These are phyloP conservation scores for Dendronephthya gigantea DNA, from an alignment of 64 coral and sea anemone genomes.

Conservation along the genomic window DNA sequence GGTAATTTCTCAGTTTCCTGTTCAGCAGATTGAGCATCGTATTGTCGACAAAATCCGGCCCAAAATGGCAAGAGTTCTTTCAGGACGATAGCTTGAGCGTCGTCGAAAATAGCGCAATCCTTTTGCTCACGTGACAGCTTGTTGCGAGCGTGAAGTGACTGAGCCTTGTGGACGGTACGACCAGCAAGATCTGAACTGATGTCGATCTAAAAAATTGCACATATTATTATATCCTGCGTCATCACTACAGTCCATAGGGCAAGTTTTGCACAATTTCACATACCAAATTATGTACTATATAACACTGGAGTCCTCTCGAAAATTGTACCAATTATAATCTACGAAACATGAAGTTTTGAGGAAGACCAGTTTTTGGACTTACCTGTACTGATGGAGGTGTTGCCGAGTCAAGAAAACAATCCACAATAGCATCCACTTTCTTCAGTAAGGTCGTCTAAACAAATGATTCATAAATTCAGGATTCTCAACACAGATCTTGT, in stretches of 20 bases:
- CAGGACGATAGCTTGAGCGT: constrained; percentile 72
- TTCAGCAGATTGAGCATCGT: constrained; percentile 41
- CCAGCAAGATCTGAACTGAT: constrained; percentile 82
- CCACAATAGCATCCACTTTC: constrained; percentile 93
- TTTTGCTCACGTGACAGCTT: constrained; percentile 64
- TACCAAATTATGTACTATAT: too few species aligned
- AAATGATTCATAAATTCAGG: neutral
- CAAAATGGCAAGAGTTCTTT: constrained; percentile 93
- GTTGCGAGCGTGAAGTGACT: constrained; percentile 41
- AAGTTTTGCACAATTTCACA: too few species aligned
- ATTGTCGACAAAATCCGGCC: constrained; percentile 82
- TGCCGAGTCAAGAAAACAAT: constrained; percentile 94
- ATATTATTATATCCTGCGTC: neutral
- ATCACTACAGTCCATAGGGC: neutral
- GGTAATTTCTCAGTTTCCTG: constrained; percentile 52
- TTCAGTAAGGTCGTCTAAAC: constrained; percentile 47
- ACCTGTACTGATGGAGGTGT: constrained; percentile 96
- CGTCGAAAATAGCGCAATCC: constrained; percentile 71
- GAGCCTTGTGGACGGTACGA: constrained; percentile 69
- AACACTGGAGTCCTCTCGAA: too few species aligned
- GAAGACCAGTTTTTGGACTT: neutral
- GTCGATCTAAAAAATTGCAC: constrained; percentile 57
- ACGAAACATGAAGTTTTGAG: too few species aligned
- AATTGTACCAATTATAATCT: too few species aligned
- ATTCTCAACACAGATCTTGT: neutral